These are phyloP conservation scores for Labeo catla DNA, from an alignment of 2,113 vertebrate genomes.

Conservation along the genomic window DNA sequence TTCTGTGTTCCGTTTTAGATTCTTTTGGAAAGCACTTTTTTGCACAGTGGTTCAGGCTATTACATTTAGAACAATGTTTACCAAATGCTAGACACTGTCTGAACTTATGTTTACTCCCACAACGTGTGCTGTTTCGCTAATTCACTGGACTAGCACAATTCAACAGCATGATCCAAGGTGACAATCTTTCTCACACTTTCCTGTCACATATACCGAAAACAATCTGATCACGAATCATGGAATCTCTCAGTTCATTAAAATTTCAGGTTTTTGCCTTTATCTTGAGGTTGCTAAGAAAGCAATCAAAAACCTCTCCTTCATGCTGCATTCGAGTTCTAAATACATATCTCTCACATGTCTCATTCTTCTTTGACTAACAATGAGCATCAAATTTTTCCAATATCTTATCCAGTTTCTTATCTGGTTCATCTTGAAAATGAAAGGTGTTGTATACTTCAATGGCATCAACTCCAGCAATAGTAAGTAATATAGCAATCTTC, in stretches of 20 bases:
- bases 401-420: constrained; percentile 17
- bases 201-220: background rate
- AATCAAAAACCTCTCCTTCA: background rate
- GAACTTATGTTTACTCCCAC: background rate
- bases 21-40: background rate
- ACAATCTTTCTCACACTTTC: background rate
- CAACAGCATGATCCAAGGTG: background rate
- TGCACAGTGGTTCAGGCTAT: background rate
- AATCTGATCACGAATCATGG: constrained; percentile 31
- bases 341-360: constrained; percentile 23
- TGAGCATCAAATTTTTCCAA: constrained; percentile 31
- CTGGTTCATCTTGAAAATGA: background rate
- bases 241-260: background rate
- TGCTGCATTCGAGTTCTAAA: constrained; percentile 8
- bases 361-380: constrained; percentile 38
- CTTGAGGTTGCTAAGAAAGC: constrained; percentile 5
- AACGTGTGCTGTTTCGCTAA: background rate
- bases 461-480: background rate
- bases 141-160: background rate
- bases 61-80: background rate
- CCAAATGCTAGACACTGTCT: background rate
- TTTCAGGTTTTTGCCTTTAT: constrained; percentile 24
- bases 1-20: background rate
- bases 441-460: constrained; percentile 32
- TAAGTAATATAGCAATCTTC: constrained; percentile 33